Evolutionary conservation across 2,888 invertebrate species (phyloP).

Genomic region (Mongoloraphidia duomilia): DNA sequence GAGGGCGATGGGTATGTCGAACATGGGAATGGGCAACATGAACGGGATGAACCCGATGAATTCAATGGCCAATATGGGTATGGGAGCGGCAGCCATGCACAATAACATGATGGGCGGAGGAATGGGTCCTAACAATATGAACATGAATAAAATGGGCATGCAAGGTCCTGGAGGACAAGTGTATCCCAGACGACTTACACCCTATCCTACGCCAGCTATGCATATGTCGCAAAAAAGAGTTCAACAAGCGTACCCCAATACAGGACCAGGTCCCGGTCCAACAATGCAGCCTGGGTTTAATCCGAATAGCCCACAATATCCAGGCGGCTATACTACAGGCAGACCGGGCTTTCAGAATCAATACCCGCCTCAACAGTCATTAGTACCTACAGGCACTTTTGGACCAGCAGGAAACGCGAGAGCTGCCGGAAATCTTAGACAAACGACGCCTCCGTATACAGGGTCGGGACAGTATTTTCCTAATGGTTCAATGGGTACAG

Average conservation of each 20-base stretch:
- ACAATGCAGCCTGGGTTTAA: conserved; percentile 37
- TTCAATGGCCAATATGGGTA: conserved; percentile 60
- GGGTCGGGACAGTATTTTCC: conserved; percentile 47
- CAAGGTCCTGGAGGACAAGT: conserved; percentile 37
- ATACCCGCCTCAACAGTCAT: conserved; percentile 50
- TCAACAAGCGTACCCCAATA: conserved; percentile 39
- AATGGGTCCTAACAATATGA: conserved; percentile 51
- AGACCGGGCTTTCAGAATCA: conserved; percentile 43
- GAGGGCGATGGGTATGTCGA: conserved; percentile 37
- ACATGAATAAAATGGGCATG: conserved; percentile 52
- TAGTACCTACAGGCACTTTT: conserved; percentile 42
- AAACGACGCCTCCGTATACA: conserved; percentile 52
- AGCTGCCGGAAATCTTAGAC: conserved; percentile 37
- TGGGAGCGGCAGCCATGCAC: conserved; percentile 49
- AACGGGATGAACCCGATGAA: conserved; percentile 51
- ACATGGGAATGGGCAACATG: conserved; percentile 43
- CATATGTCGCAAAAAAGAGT: conserved; percentile 69
- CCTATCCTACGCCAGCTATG: conserved; percentile 76
- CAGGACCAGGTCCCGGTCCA: conserved; percentile 28
- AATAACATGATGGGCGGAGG: conserved; percentile 53
- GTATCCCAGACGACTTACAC: conserved; percentile 67
- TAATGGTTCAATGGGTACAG: conserved; percentile 32
- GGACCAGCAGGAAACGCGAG: conserved; percentile 35
- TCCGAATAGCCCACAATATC: conserved; percentile 35
- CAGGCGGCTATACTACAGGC: conserved; percentile 34